Percentiles rank a stretch among this genome's conserved stretches.
Conservation (phyloP, 2,797 vertebrate species). For the Takifugu rubripes region DNA sequence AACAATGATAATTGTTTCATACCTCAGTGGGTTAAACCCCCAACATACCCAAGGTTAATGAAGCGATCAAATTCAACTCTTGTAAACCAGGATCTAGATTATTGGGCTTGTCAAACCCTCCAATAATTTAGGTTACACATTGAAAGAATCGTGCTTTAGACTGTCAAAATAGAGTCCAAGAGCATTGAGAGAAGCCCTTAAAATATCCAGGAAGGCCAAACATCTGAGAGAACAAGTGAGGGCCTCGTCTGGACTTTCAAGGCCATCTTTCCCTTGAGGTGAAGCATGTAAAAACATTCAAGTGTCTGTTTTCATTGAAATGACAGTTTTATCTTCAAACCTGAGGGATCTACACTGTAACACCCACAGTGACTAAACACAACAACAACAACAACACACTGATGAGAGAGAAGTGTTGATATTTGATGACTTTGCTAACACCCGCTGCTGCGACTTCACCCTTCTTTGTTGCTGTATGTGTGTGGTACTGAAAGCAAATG, state of each 20-base stretch:
- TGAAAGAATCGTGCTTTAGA: too few relatives aligned
- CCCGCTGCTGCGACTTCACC: not conserved
- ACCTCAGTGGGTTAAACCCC: too few relatives aligned
- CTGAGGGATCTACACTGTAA: slow-evolving; percentile 17
- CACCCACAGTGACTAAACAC: slow-evolving; percentile 11
- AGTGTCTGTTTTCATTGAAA: slow-evolving; percentile 37
- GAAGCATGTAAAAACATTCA: slow-evolving; percentile 39
- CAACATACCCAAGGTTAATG: too few relatives aligned
- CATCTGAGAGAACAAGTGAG: slow-evolving; percentile 21
- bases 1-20: too few relatives aligned
- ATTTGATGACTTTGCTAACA: not conserved
- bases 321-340: slow-evolving; percentile 44
- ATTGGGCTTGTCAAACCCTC: too few relatives aligned
- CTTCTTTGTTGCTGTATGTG: not conserved
- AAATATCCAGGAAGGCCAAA: slow-evolving; percentile 17
- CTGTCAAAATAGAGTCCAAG: too few relatives aligned
- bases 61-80: too few relatives aligned
- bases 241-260: slow-evolving; percentile 48
- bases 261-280: slow-evolving; percentile 7
- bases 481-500: slow-evolving; percentile 43
- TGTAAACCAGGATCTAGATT: too few relatives aligned
- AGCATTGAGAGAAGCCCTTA: slow-evolving; percentile 6
- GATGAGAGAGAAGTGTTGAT: not conserved
- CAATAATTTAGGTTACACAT: too few relatives aligned
- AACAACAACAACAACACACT: slow-evolving; percentile 23